phyloP scores from a whole-genome alignment of 1,140 invertebrate species.

The Homarus americanus region DNA sequence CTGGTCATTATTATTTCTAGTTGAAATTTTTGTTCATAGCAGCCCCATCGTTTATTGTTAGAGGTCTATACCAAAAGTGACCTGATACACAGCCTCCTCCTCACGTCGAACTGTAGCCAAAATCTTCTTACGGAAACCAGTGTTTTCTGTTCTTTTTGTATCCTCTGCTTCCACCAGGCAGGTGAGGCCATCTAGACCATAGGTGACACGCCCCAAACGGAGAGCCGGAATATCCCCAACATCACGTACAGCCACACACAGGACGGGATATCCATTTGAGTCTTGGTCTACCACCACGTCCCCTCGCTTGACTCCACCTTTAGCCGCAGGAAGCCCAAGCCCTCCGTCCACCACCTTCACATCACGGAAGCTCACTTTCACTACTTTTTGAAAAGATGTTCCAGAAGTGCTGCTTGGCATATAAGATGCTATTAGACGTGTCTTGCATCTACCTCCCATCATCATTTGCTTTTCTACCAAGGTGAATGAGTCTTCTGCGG shows the following conservation, averaged over 20 bases:
- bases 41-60: too few species aligned
- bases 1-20: too few species aligned
- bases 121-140: conserved; percentile 29
- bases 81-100: conserved; percentile 39
- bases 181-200: conserved; percentile 41
- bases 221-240: conserved; percentile 36
- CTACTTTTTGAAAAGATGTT: background rate
- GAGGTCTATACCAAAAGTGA: conserved; percentile 49
- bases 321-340: conserved; percentile 9
- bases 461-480: conserved; percentile 57
- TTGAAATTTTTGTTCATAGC: too few species aligned
- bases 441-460: conserved; percentile 34
- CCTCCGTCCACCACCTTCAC: conserved; percentile 23
- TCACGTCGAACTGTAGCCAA: conserved; percentile 41
- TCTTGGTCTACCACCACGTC: conserved; percentile 36
- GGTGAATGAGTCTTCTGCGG: conserved; percentile 25
- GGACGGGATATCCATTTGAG: background rate
- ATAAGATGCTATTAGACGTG: conserved; percentile 12
- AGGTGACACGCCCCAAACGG: conserved; percentile 19
- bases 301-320: conserved; percentile 17
- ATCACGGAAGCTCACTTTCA: conserved; percentile 44
- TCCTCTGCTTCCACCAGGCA: conserved; percentile 33
- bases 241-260: conserved; percentile 37
- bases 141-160: background rate
- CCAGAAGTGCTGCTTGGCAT: background rate